phyloP scores from a whole-genome alignment of 2,113 vertebrate species.

The Hystrix cristata region DNA sequence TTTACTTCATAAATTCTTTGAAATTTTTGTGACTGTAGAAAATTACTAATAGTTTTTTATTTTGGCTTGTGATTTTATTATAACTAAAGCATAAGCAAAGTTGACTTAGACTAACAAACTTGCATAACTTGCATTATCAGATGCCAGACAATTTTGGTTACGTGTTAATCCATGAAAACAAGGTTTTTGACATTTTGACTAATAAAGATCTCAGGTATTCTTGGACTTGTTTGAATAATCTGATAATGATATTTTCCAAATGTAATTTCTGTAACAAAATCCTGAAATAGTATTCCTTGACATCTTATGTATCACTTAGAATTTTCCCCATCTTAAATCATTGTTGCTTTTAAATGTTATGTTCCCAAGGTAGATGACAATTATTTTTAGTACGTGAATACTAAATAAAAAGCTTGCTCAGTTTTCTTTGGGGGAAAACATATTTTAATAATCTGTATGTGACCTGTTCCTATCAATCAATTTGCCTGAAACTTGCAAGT shows the following conservation, averaged over 20 bases:
- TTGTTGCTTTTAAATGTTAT: not conserved
- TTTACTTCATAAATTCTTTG: constrained; percentile 12
- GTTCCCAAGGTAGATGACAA: not conserved
- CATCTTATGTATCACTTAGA: not conserved
- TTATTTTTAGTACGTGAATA: not conserved
- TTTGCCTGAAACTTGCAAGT: not conserved
- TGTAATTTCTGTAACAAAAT: constrained; percentile 15
- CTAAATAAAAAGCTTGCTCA: not conserved
- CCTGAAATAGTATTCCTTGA: not conserved
- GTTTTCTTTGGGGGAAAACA: not conserved
- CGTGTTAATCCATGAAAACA: not conserved
- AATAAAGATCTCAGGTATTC: not conserved
- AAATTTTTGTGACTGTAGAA: not conserved
- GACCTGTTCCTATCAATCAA: not conserved
- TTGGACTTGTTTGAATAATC: not conserved
- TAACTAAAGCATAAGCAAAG: not conserved
- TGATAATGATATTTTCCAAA: not conserved
- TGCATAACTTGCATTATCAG: not conserved
- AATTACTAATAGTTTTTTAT: not conserved
- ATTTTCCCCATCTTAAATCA: not conserved
- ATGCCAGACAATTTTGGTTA: not conserved
- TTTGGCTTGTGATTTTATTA: constrained; percentile 40
- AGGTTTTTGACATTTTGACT: not conserved
- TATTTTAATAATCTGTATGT: not conserved
- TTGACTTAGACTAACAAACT: not conserved